Conservation (phyloP, 2,113 vertebrate genomes). For the Odocoileus virginianus region DNA sequence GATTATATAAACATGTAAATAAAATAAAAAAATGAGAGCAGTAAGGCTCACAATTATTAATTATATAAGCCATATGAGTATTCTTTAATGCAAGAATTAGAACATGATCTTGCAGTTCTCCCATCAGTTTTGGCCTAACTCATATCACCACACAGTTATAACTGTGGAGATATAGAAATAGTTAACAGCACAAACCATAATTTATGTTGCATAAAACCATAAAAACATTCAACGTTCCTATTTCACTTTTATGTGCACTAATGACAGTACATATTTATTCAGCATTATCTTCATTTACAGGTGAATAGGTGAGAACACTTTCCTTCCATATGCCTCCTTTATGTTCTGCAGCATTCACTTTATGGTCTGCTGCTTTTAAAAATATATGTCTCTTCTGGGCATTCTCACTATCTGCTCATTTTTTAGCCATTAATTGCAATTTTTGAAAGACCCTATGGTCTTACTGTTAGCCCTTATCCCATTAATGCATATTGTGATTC, state of each 20-base stretch:
- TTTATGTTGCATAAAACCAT: constrained; percentile 8
- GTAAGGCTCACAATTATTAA: background rate
- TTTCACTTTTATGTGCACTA: background rate
- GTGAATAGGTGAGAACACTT: background rate
- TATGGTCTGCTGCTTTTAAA: background rate
- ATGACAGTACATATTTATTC: background rate
- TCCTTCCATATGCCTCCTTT: background rate
- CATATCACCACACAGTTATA: background rate
- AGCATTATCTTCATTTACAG: background rate
- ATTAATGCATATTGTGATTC: background rate
- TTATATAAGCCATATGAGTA: background rate
- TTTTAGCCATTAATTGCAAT: background rate
- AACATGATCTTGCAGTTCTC: background rate
- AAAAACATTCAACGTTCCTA: background rate
- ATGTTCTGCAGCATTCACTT: background rate
- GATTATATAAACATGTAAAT: background rate
- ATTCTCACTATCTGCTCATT: background rate
- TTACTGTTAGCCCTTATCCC: background rate
- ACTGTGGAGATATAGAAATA: background rate
- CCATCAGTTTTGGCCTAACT: background rate
- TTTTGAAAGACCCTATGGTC: background rate
- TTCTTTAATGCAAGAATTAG: background rate
- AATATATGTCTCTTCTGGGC: background rate
- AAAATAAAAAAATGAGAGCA: background rate
- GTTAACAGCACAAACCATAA: background rate